Conservation (phyloP, 2,113 vertebrate genomes). For the Micronycteris hirsuta region DNA sequence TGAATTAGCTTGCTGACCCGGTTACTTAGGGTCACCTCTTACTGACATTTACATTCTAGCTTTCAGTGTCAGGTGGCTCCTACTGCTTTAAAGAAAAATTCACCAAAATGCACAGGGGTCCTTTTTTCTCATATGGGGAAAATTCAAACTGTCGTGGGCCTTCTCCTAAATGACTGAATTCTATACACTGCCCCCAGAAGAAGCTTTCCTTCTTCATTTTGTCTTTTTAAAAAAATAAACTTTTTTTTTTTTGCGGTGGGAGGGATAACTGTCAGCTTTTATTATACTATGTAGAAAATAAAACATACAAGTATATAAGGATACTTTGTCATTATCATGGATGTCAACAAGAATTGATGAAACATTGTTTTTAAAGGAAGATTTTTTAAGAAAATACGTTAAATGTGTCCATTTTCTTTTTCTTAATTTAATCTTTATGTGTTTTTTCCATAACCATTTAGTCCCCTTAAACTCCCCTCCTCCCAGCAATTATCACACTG, state of each 20-base stretch:
- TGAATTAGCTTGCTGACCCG: not conserved
- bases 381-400: constrained; percentile 44
- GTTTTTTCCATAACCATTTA: too few relatives aligned
- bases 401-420: constrained; percentile 40
- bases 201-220: not conserved
- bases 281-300: constrained; percentile 74
- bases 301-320: constrained; percentile 58
- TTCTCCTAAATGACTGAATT: not conserved
- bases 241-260: not conserved
- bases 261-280: constrained; percentile 64
- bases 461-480: too few relatives aligned
- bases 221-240: not conserved
- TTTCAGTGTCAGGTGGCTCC: not conserved
- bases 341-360: constrained; percentile 56
- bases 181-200: not conserved
- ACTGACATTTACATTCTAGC: not conserved
- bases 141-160: not conserved
- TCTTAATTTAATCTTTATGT: too few relatives aligned
- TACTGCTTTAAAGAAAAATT: not conserved
- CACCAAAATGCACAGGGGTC: not conserved
- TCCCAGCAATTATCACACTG: too few relatives aligned
- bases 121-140: not conserved
- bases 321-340: constrained; percentile 58
- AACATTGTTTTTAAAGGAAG: constrained; percentile 58
- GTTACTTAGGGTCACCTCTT: not conserved